Percentiles rank a stretch among this genome's conserved stretches.
phyloP scores from a whole-genome alignment of 2,113 vertebrate genomes.

The Myxocyprinus asiaticus region DNA sequence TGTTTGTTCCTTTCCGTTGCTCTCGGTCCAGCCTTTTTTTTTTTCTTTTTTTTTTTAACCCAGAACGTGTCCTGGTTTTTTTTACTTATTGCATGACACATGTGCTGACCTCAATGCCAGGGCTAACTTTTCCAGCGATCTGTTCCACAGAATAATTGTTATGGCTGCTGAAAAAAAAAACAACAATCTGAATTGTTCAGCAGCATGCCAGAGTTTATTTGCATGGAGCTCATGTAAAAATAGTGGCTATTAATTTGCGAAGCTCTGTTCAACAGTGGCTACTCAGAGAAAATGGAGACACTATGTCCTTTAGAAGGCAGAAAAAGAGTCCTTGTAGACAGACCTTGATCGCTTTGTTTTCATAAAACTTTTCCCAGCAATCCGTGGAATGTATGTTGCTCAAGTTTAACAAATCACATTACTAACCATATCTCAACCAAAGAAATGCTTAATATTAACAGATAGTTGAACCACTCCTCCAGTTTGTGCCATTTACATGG shows the following conservation, averaged over 20 bases:
- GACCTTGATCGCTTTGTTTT: constrained; percentile 71
- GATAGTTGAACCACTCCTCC: constrained; percentile 58
- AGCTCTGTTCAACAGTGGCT: constrained; percentile 62
- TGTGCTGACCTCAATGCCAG: too few relatives aligned
- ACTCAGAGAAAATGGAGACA: constrained; percentile 64
- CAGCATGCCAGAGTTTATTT: constrained; percentile 67
- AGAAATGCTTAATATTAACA: neutral
- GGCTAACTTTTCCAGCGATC: neutral
- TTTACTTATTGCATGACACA: too few relatives aligned
- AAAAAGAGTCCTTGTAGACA: constrained; percentile 67
- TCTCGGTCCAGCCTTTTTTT: too few relatives aligned
- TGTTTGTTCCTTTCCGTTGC: too few relatives aligned
- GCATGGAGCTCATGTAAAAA: constrained; percentile 66
- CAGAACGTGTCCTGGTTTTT: too few relatives aligned
- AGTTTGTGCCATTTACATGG: neutral
- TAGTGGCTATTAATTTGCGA: constrained; percentile 67
- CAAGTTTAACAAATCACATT: constrained; percentile 64
- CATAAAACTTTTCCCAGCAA: constrained; percentile 28
- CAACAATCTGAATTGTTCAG: constrained; percentile 67
- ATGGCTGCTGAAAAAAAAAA: constrained; percentile 62
- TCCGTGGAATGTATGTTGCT: constrained; percentile 69
- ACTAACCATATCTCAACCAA: constrained; percentile 21
- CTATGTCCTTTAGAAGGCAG: constrained; percentile 57
- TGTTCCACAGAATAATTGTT: constrained; percentile 48
- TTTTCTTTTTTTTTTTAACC: too few relatives aligned